Evolutionary conservation across 2,113 vertebrate species (phyloP).

Genomic region (Onychostoma macrolepis): DNA sequence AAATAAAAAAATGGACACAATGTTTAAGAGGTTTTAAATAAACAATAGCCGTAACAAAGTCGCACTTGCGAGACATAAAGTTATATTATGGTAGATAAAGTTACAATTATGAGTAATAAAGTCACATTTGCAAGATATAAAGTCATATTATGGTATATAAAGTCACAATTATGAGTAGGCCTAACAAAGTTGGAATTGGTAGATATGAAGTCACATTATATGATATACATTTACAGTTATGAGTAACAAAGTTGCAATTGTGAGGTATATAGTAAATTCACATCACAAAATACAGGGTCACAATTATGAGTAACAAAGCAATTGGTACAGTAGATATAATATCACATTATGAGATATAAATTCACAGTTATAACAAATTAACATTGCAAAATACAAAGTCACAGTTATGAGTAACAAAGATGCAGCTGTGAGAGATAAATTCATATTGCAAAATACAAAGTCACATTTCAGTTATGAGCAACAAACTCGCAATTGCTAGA

Average conservation of each 20-base stretch:
- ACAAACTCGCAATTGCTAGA: not conserved
- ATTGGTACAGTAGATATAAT: not conserved
- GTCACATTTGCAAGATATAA: not conserved
- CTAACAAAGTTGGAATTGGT: too few relatives aligned
- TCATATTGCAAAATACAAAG: not conserved
- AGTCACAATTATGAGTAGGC: not conserved
- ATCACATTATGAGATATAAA: not conserved
- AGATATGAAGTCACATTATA: not conserved
- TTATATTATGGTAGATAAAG: too few relatives aligned
- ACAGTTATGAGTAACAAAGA: not conserved
- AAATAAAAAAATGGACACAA: too few relatives aligned
- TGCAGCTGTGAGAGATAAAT: not conserved
- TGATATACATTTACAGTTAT: not conserved
- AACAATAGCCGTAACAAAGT: too few relatives aligned
- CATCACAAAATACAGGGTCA: not conserved
- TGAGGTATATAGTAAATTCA: not conserved
- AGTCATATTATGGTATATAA: not conserved
- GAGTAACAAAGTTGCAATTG: not conserved
- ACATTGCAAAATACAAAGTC: not conserved
- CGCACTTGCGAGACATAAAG: fast-evolving
- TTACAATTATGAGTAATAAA: too few relatives aligned
- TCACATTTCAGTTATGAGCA: not conserved
- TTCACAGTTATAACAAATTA: not conserved
- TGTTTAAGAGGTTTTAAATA: too few relatives aligned
- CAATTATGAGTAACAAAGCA: not conserved